Base-by-base conservation (phyloP, 2,113 vertebrate species). In the Hydrochoerus hydrochaeris region DNA sequence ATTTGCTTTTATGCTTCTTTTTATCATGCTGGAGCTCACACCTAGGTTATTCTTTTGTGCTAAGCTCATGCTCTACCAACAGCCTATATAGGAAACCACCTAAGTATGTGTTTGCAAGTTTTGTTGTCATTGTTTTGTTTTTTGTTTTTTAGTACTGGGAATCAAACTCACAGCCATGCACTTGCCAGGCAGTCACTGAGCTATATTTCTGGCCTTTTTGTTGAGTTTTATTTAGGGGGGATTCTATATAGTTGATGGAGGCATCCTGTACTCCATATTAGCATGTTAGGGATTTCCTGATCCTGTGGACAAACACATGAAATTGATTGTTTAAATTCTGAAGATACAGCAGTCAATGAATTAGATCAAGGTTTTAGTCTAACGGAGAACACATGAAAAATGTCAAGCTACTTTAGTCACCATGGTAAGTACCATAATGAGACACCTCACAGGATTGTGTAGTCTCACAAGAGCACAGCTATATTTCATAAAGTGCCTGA, bases 221-320 rank as follows among this genome's bases (percentile, higher is more conserved):
- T 1, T 26, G 35, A 83, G 7, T 4, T 49, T 46, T 41, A 63
- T 41, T 5, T 17, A 14, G 32, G 0, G 1, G 13, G 38, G 35
- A 1, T 84, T 44, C 11, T 13, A 11, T 77, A 11, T 26, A 77
- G 41, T 38, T 26, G 41, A 30, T 12, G 73, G 26, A 63, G 16
- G 13, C 13, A 28, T 38, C 11, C 7, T 65, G 1, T 9, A 60
- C 24, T 20, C 58, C 88, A 17, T 94, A 57, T 96, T 92, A 96
- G 75, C 73, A 91, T 11, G 19, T 35, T 73, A 75, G 82, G 95
- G 87, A 77, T 46, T 96, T 96, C 90, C 84, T 98, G 93, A 94
- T 4, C 26, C 88, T 94, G 58, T 38, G 67, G 30, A 67, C 19
- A 54, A 81, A 3, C 2, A 49, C 85, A 65, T 63, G 84, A 98